Conservation (phyloP, 1,140 invertebrate genomes). For the Ceratosolen fusciceps region DNA sequence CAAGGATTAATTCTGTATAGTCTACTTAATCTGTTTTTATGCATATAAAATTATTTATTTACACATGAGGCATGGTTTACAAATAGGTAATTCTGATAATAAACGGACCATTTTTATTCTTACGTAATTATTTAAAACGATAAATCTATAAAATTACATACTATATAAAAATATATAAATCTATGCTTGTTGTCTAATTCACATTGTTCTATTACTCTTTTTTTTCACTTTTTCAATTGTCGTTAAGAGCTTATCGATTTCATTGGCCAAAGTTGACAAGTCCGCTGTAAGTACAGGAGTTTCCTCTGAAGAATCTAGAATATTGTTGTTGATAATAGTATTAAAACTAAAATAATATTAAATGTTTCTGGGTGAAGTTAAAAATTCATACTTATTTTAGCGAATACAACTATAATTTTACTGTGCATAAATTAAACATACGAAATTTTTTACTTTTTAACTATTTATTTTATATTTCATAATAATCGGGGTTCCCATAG, state of each 20-base stretch:
- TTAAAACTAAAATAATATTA: not conserved
- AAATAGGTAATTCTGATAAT: too few relatives aligned
- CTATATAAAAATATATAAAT: not conserved
- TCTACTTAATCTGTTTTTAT: too few relatives aligned
- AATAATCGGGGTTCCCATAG: too few relatives aligned
- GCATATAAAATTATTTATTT: too few relatives aligned
- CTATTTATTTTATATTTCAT: too few relatives aligned
- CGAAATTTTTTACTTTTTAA: too few relatives aligned
- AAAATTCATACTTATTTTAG: too few relatives aligned
- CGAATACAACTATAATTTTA: too few relatives aligned
- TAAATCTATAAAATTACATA: constrained; percentile 4
- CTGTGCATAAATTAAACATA: too few relatives aligned
- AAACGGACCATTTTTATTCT: not conserved
- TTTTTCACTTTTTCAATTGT: not conserved
- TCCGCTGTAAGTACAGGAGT: not conserved
- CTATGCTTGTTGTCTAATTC: not conserved
- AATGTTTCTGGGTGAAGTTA: too few relatives aligned
- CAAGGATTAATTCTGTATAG: too few relatives aligned
- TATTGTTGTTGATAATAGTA: not conserved
- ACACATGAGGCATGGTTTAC: too few relatives aligned
- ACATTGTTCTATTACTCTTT: not conserved
- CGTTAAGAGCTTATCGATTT: not conserved
- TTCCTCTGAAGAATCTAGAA: not conserved
- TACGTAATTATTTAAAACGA: not conserved
- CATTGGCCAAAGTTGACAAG: not conserved